These are phyloP conservation scores for Botrylloides violaceus DNA, from an alignment of 23 tunicate genomes.

Conservation along the genomic window DNA sequence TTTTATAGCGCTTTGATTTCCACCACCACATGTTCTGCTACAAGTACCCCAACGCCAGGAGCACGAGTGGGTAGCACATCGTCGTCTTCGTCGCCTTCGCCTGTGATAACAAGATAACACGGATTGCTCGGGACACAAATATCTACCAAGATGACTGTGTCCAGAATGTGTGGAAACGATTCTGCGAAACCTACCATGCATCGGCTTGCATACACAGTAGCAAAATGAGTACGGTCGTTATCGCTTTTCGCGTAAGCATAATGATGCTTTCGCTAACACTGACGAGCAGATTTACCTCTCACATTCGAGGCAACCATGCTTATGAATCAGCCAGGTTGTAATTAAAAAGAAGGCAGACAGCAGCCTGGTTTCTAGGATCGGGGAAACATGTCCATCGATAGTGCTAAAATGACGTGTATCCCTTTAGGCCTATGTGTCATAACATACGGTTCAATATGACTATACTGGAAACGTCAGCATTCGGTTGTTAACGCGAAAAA, in stretches of 20 bases:
- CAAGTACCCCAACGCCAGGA: constrained; percentile 34
- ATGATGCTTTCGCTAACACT: neutral
- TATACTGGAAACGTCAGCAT: no score
- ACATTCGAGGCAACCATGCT: no score
- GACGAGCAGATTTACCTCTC: no score
- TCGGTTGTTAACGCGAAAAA: no score
- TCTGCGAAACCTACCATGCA: neutral
- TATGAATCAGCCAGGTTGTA: no score
- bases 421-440: no score
- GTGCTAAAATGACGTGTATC: no score
- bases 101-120: constrained; percentile 8
- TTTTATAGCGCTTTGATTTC: constrained; percentile 12
- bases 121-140: neutral
- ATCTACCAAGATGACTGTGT: neutral
- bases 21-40: constrained; percentile 32
- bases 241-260: neutral
- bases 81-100: constrained; percentile 30
- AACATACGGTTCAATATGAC: no score
- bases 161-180: neutral
- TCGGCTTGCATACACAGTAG: neutral
- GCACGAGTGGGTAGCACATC: constrained; percentile 33
- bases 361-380: no score
- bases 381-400: no score
- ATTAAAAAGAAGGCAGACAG: no score
- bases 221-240: neutral